Conservation (phyloP, 2,797 vertebrate genomes). For the Phrynocephalus forsythii region DNA sequence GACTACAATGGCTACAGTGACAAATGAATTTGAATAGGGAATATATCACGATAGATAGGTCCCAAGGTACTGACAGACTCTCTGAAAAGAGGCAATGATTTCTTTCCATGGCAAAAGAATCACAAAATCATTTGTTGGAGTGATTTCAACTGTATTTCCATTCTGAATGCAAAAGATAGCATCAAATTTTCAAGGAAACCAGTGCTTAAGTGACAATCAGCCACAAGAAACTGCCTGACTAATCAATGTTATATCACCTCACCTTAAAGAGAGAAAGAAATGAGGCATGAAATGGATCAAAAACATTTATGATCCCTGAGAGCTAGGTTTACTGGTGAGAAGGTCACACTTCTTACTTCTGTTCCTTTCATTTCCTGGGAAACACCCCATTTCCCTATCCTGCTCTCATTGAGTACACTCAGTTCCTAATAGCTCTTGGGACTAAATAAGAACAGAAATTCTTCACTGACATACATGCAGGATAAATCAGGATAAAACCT, state of each 20-base stretch:
- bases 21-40: not conserved
- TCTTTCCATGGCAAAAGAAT: no score
- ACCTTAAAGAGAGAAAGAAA: not conserved
- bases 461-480: no score
- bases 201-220: not conserved
- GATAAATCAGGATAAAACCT: no score
- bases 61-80: not conserved
- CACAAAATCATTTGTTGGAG: constrained; percentile 18
- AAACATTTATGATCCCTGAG: not conserved
- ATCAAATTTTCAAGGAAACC: not conserved
- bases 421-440: not conserved
- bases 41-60: not conserved
- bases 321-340: not conserved
- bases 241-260: not conserved
- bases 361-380: not conserved
- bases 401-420: not conserved
- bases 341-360: no score
- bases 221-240: not conserved
- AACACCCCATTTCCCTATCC: not conserved
- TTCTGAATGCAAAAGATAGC: constrained; percentile 18
- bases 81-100: not conserved
- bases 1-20: not conserved
- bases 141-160: constrained; percentile 37
- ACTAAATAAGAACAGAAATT: not conserved
- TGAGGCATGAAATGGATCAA: not conserved